These are phyloP conservation scores for Calephelis perditalis DNA, from an alignment of 2,888 invertebrate genomes.

Conservation along the genomic window DNA sequence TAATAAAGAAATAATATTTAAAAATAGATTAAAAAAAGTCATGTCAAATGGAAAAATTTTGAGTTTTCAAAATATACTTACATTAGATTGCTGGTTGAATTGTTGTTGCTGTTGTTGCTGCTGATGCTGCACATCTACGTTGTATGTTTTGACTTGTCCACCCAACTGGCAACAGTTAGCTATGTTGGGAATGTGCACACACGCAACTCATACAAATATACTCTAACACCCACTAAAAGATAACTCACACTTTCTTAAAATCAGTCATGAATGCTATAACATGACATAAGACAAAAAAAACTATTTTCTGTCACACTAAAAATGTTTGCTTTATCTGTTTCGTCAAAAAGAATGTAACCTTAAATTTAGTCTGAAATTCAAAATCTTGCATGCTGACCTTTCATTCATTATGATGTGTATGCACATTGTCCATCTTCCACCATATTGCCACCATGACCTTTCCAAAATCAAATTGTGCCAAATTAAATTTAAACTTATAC, in stretches of 20 bases:
- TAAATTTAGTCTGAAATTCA: constrained; percentile 21
- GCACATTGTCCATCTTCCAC: constrained; percentile 51
- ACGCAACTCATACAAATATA: constrained; percentile 38
- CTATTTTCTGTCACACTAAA: too few relatives aligned
- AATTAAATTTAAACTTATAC: neutral
- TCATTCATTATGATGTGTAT: constrained; percentile 22
- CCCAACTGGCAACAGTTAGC: constrained; percentile 49
- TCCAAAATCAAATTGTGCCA: constrained; percentile 2
- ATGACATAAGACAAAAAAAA: neutral
- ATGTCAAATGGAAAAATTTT: neutral
- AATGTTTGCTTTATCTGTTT: too few relatives aligned
- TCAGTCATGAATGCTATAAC: neutral
- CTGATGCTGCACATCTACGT: constrained; percentile 19
- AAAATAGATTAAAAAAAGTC: too few relatives aligned
- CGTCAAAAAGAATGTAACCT: too few relatives aligned
- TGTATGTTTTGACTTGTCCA: constrained; percentile 29
- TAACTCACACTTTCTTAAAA: too few relatives aligned
- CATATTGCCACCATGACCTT: constrained; percentile 55
- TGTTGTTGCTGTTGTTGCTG: constrained; percentile 12
- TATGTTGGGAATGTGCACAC: constrained; percentile 47
- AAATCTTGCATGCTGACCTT: constrained; percentile 22
- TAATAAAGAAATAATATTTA: neutral
- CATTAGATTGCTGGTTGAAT: constrained; percentile 20
- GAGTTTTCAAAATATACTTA: constrained; percentile 16
- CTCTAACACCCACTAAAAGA: constrained; percentile 22